These are phyloP conservation scores for Cephus rjabovi DNA, from an alignment of 2,888 invertebrate species.

Conservation along the genomic window DNA sequence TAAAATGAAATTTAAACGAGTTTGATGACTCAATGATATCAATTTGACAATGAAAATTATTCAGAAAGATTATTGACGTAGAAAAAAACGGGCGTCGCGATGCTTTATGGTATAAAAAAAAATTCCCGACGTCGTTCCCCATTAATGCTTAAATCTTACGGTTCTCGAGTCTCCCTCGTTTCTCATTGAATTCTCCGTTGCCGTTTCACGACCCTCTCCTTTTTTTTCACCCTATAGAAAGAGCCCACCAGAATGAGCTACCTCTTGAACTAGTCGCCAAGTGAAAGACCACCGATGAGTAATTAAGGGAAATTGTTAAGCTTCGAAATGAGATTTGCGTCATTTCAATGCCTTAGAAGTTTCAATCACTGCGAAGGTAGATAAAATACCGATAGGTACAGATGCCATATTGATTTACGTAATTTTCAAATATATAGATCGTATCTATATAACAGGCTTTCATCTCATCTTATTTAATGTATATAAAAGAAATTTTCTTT, in stretches of 20 bases:
- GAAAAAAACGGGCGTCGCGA: background rate
- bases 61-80: background rate
- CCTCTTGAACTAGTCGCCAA: background rate
- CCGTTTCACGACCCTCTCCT: too few relatives aligned
- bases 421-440: background rate
- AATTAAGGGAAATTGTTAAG: slow-evolving; percentile 44
- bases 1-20: background rate
- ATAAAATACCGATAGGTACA: background rate
- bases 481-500: too few relatives aligned
- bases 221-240: background rate
- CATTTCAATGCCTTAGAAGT: slow-evolving; percentile 41
- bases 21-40: background rate
- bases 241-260: background rate
- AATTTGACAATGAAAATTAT: background rate
- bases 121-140: background rate
- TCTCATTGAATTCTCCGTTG: background rate
- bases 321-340: slow-evolving; percentile 44
- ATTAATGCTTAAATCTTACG: background rate
- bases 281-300: slow-evolving; percentile 8
- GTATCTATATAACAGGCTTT: too few relatives aligned
- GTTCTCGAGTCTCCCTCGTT: background rate
- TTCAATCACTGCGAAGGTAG: slow-evolving; percentile 2
- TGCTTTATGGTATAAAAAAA: background rate
- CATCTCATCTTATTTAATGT: too few relatives aligned
- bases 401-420: background rate